These are phyloP conservation scores for Pogoniulus pusillus DNA, from an alignment of 2,797 vertebrate genomes.

Conservation along the genomic window DNA sequence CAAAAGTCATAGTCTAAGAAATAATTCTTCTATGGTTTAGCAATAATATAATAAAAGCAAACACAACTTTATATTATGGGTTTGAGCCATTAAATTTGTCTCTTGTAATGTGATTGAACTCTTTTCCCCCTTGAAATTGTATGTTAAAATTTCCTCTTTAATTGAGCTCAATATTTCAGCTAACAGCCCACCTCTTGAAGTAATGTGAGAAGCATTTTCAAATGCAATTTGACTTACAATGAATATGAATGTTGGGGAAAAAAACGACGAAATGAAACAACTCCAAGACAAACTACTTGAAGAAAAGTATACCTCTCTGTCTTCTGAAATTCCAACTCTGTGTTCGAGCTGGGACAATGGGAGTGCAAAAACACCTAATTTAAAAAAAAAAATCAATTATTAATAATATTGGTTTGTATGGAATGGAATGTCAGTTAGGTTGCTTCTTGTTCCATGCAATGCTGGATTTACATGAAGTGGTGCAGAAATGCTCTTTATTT, in stretches of 20 bases:
- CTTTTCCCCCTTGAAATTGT: background rate
- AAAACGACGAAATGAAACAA: background rate
- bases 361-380: background rate
- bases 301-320: background rate
- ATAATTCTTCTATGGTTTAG: background rate
- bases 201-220: background rate
- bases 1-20: background rate
- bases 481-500: background rate
- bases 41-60: no score
- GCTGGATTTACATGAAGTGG: background rate
- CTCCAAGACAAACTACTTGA: background rate
- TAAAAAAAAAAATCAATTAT: no score
- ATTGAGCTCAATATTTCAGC: background rate
- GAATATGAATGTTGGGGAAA: background rate
- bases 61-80: background rate
- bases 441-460: background rate
- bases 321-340: background rate
- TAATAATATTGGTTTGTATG: background rate
- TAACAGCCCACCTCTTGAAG: background rate
- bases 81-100: slow-evolving; percentile 2
- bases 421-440: background rate
- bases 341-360: background rate
- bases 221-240: background rate
- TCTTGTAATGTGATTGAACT: background rate
- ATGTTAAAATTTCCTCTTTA: slow-evolving; percentile 8